Percentiles rank a stretch among this genome's conserved stretches.
Evolutionary conservation across 2,888 invertebrate genomes (phyloP).

Genomic region (Drosophila peninsularis): DNA sequence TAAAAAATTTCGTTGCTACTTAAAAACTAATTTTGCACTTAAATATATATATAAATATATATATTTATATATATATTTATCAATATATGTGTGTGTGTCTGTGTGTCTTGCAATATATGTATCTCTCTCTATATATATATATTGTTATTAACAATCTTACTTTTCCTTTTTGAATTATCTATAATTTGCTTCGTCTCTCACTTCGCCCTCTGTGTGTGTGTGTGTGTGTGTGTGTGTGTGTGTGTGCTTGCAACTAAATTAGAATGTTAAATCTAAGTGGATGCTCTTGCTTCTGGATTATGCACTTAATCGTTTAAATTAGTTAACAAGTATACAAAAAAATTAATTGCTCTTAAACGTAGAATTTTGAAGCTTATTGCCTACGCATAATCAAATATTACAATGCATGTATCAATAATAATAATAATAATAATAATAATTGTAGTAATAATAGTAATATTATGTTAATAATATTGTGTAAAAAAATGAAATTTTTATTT

Average conservation of each 20-base stretch:
- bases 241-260: conserved; percentile 10
- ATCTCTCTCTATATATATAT: conserved; percentile 39
- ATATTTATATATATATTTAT: conserved; percentile 2
- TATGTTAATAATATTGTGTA: conserved; percentile 23
- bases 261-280: conserved; percentile 29
- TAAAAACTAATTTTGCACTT: conserved; percentile 55
- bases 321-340: conserved; percentile 68
- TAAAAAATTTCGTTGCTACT: conserved; percentile 64
- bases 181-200: not conserved
- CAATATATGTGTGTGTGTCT: conserved; percentile 12
- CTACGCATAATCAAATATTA: conserved; percentile 49
- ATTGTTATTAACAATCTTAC: conserved; percentile 9
- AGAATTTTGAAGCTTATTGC: conserved; percentile 39
- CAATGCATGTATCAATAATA: conserved; percentile 31
- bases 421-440: conserved; percentile 13
- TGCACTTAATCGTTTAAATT: conserved; percentile 58
- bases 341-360: conserved; percentile 25
- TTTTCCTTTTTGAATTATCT: conserved; percentile 6
- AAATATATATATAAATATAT: conserved; percentile 5
- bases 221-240: not conserved
- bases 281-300: conserved; percentile 16
- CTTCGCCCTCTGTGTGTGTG: not conserved
- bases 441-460: conserved; percentile 25
- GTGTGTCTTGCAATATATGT: conserved; percentile 10
- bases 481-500: conserved; percentile 19